phyloP scores from a whole-genome alignment of 2,113 vertebrate genomes.

The Taurulus bubalis region DNA sequence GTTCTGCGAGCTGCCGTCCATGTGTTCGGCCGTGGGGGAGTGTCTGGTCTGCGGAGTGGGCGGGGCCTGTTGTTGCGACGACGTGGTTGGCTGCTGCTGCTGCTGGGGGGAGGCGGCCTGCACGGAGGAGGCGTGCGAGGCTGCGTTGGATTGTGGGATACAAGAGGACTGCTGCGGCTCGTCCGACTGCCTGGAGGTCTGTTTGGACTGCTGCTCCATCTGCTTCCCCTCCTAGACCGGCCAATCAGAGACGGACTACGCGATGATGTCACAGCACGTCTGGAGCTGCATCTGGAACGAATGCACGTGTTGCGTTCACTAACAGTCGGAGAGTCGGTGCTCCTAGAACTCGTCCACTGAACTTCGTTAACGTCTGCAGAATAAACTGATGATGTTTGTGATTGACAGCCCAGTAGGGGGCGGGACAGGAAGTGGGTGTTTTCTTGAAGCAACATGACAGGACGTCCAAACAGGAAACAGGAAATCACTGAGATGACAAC shows the following conservation, averaged over 20 bases:
- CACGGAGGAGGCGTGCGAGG: conserved; percentile 73
- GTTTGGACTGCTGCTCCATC: conserved; percentile 87
- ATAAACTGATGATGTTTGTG: no score
- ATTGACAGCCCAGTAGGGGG: no score
- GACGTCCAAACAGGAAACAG: conserved; percentile 80
- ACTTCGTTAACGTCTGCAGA: background rate
- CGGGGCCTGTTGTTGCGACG: conserved; percentile 61
- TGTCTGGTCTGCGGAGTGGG: conserved; percentile 80
- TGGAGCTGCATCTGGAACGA: background rate
- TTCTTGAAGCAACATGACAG: conserved; percentile 64
- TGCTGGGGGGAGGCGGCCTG: conserved; percentile 74
- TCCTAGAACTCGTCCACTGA: background rate
- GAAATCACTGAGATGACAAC: conserved; percentile 78
- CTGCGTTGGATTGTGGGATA: conserved; percentile 80
- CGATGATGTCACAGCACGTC: background rate
- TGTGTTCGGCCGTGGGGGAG: conserved; percentile 80
- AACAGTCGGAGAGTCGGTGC: no score
- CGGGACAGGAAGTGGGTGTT: conserved; percentile 70
- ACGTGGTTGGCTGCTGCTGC: conserved; percentile 55
- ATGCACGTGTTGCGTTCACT: no score
- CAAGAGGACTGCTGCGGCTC: conserved; percentile 85
- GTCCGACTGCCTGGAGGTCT: conserved; percentile 85
- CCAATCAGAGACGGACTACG: conserved; percentile 20
- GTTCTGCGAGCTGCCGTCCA: conserved; percentile 84
- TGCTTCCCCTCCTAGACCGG: conserved; percentile 82